A percentile compares a stretch with the other conserved stretches of the same genome.
These are phyloP conservation scores for Stenopsyche tienmushanensis DNA, from an alignment of 1,140 invertebrate genomes.

Conservation along the genomic window DNA sequence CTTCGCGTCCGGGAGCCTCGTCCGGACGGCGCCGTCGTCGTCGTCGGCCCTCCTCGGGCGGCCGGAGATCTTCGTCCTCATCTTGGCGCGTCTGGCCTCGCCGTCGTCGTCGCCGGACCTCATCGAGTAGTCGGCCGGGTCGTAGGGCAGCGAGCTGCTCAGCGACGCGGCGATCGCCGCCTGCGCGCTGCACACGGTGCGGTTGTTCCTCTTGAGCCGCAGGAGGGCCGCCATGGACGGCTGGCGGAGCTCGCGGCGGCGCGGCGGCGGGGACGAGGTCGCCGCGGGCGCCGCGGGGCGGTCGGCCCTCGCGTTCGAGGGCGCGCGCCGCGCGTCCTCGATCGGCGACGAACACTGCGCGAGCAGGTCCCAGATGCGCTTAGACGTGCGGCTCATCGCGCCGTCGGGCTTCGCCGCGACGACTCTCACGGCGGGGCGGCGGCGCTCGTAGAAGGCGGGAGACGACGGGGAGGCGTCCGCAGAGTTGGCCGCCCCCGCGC, in stretches of 20 bases:
- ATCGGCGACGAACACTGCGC: constrained; percentile 74
- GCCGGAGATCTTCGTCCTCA: not conserved
- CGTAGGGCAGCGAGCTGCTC: constrained; percentile 22
- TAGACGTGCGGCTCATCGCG: constrained; percentile 57
- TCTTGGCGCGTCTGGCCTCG: not conserved
- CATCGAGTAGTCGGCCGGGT: not conserved
- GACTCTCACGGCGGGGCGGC: constrained; percentile 18
- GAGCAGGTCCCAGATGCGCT: constrained; percentile 68
- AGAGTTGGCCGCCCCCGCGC: constrained; percentile 24
- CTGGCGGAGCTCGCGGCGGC: constrained; percentile 23
- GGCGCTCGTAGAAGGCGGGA: constrained; percentile 29
- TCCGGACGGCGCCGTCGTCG: constrained; percentile 13
- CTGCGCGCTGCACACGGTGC: constrained; percentile 13
- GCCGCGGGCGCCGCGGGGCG: constrained; percentile 6
- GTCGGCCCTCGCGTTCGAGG: constrained; percentile 58
- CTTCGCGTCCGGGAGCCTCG: constrained; percentile 2
- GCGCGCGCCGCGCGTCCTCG: constrained; percentile 66
- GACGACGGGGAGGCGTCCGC: not conserved
- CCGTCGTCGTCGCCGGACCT: no score
- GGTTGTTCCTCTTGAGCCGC: constrained; percentile 32
- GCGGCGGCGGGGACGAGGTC: constrained; percentile 1
- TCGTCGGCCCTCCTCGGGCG: not conserved
- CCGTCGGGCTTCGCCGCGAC: constrained; percentile 32
- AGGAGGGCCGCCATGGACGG: constrained; percentile 34
- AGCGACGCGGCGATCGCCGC: constrained; percentile 31